Percentiles rank a stretch among this genome's conserved stretches.
Conservation (phyloP, 1,140 invertebrate species). For the Protaetia brevitarsis region DNA sequence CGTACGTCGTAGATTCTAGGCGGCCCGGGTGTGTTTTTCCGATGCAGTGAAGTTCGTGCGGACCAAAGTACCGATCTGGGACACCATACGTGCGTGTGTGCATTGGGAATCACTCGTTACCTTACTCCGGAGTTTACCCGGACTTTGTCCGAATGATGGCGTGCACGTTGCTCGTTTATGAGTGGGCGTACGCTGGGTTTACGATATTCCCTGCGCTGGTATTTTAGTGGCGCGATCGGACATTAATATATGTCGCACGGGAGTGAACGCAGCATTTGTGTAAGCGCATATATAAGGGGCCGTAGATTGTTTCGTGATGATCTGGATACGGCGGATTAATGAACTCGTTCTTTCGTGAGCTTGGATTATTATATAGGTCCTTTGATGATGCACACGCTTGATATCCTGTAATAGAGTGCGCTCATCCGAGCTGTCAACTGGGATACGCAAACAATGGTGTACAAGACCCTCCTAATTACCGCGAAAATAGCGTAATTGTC, state of each 20-base stretch:
- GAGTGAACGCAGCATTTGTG: not conserved
- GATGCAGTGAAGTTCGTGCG: conserved; percentile 4
- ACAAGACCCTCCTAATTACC: not conserved
- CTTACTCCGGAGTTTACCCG: not conserved
- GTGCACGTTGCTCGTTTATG: not conserved
- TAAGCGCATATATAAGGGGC: not conserved
- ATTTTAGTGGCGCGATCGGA: not conserved
- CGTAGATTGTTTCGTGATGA: not conserved
- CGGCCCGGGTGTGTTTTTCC: not conserved
- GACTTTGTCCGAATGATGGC: conserved; percentile 1
- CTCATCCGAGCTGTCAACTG: not conserved
- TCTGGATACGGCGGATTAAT: not conserved
- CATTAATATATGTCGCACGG: not conserved
- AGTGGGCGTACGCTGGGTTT: not conserved
- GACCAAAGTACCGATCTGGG: not conserved
- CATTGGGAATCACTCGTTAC: not conserved
- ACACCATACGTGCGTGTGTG: not conserved
- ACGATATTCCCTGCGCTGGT: not conserved
- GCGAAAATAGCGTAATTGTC: too few relatives aligned
- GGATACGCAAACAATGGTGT: not conserved
- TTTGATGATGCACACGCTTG: not conserved
- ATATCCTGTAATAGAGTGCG: not conserved
- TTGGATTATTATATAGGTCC: not conserved
- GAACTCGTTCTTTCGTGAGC: not conserved
- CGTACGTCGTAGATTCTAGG: not conserved